phyloP scores from a whole-genome alignment of 2,888 invertebrate species.

The Rugalucina vietnamica region DNA sequence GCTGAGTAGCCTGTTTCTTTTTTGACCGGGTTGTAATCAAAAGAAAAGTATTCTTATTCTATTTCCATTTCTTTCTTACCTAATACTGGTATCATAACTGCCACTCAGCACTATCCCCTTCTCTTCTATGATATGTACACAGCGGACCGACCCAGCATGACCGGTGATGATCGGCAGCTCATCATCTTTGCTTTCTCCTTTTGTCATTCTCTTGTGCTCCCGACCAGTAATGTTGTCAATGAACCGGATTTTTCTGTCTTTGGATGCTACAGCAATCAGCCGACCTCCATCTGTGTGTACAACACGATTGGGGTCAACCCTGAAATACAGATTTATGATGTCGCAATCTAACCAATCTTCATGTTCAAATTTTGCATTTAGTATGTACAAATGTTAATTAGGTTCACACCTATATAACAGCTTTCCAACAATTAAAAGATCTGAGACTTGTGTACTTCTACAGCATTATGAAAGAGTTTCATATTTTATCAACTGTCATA shows the following conservation, averaged over 20 bases:
- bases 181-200: conserved; percentile 70
- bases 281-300: conserved; percentile 81
- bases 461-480: too few species aligned
- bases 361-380: too few species aligned
- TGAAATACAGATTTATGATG: conserved; percentile 45
- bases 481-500: neutral
- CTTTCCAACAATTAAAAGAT: too few species aligned
- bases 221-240: conserved; percentile 65
- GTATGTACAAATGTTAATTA: too few species aligned
- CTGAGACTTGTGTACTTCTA: too few species aligned
- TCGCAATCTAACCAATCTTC: too few species aligned
- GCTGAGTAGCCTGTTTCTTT: too few species aligned
- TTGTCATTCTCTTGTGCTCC: conserved; percentile 72
- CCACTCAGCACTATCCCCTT: conserved; percentile 81
- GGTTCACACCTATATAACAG: too few species aligned
- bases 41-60: too few species aligned
- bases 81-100: conserved; percentile 83
- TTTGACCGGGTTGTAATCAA: too few species aligned
- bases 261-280: conserved; percentile 80
- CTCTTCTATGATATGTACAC: conserved; percentile 78
- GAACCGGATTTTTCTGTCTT: conserved; percentile 81
- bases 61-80: too few species aligned
- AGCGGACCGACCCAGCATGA: conserved; percentile 83
- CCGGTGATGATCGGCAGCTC: conserved; percentile 79
- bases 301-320: conserved; percentile 79